These are phyloP conservation scores for Cisticola juncidis DNA, from an alignment of 2,113 vertebrate species.

Conservation along the genomic window DNA sequence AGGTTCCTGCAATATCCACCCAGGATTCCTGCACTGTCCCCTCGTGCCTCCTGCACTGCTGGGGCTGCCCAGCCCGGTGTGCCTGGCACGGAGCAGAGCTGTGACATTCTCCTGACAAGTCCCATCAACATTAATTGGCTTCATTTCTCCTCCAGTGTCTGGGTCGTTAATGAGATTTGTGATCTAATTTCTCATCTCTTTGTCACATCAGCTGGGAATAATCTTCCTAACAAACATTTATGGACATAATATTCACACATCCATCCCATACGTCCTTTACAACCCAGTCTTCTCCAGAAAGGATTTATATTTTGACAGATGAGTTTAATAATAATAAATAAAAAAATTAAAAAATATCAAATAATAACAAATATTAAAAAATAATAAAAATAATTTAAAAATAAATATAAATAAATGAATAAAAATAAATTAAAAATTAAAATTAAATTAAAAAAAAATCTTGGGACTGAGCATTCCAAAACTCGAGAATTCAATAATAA, in stretches of 20 bases:
- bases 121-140: slow-evolving; percentile 29
- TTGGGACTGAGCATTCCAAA: no score
- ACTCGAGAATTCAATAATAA: background rate
- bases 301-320: slow-evolving; percentile 39
- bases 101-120: slow-evolving; percentile 18
- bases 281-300: background rate
- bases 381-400: background rate
- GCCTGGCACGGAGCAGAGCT: background rate
- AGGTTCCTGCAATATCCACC: background rate
- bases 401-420: no score
- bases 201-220: slow-evolving; percentile 11
- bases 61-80: accelerated
- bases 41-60: no score
- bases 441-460: no score
- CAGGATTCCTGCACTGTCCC: no score
- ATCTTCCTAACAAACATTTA: slow-evolving; percentile 62
- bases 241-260: background rate
- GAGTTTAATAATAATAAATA: slow-evolving; percentile 46
- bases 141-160: background rate
- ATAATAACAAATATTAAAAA: no score
- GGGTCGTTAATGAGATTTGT: slow-evolving; percentile 37
- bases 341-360: no score
- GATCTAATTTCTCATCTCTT: slow-evolving; percentile 39
- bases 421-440: no score
- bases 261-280: background rate